A percentile compares a stretch with the other conserved stretches of the same genome.
Evolutionary conservation across 2,113 vertebrate species (phyloP).

Genomic region (Pygoscelis adeliae): DNA sequence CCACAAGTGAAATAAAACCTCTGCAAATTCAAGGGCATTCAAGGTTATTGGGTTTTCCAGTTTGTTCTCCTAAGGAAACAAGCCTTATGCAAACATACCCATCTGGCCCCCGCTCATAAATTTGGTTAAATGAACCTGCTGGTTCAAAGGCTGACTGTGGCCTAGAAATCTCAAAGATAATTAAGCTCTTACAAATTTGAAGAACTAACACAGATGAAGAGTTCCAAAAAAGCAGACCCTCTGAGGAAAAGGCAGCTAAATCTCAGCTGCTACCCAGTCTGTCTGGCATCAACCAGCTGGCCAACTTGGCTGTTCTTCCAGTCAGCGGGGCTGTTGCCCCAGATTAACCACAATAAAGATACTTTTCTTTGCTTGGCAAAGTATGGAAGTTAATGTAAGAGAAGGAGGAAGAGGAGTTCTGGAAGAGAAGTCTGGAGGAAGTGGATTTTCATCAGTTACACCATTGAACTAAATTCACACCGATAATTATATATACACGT

Average conservation of each 20-base stretch:
- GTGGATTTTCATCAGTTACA: not conserved
- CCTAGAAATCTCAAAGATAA: constrained; percentile 46
- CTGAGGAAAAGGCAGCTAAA: constrained; percentile 5
- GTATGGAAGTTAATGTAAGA: not conserved
- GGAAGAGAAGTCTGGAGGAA: not conserved
- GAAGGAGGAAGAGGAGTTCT: not conserved
- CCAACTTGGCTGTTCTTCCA: not conserved
- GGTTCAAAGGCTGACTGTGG: not conserved
- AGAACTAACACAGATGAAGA: constrained; percentile 16
- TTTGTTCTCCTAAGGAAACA: not conserved
- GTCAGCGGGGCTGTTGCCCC: not conserved
- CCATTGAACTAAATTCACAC: not conserved
- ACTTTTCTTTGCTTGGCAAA: not conserved
- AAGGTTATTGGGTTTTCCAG: constrained; percentile 8
- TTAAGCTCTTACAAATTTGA: constrained; percentile 1
- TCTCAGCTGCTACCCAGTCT: constrained; percentile 25
- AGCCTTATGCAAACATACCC: not conserved
- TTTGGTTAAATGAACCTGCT: not conserved
- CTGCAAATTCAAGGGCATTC: not conserved
- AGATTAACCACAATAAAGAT: not conserved
- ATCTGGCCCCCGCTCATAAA: not conserved
- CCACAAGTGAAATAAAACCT: not conserved
- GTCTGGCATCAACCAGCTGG: constrained; percentile 1
- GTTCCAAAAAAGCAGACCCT: constrained; percentile 8
- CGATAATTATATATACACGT: not conserved